These are phyloP conservation scores for Oithona nana DNA, from an alignment of 2,888 invertebrate genomes.

Conservation along the genomic window DNA sequence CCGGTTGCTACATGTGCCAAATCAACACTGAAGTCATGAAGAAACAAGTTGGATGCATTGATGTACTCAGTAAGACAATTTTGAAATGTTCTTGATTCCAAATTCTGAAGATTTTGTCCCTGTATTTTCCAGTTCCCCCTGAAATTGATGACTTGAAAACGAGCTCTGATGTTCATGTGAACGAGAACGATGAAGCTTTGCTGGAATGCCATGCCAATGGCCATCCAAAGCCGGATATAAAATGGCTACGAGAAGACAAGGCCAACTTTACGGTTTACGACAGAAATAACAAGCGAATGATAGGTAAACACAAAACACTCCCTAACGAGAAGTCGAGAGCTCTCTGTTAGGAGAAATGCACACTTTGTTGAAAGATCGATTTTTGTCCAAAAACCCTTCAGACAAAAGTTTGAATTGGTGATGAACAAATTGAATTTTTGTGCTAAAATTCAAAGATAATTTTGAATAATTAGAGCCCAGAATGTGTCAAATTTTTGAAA, in stretches of 20 bases:
- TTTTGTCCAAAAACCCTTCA: no score
- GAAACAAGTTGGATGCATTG: constrained; percentile 66
- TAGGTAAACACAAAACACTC: no score
- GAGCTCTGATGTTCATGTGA: constrained; percentile 49
- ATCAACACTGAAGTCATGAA: constrained; percentile 73
- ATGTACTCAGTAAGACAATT: constrained; percentile 53
- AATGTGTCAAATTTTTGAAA: no score
- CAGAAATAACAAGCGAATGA: background rate
- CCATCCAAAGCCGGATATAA: constrained; percentile 45
- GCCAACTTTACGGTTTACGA: constrained; percentile 31
- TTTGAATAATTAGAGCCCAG: no score
- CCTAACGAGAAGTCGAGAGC: no score
- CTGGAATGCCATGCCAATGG: constrained; percentile 52
- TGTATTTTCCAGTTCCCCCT: constrained; percentile 43
- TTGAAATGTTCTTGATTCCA: background rate
- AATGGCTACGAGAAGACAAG: constrained; percentile 42
- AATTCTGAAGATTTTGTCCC: background rate
- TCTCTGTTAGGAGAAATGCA: no score
- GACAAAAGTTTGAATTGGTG: no score
- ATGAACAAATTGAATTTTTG: no score
- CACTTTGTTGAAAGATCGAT: no score
- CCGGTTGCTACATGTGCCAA: constrained; percentile 80
- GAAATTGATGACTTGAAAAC: constrained; percentile 57
- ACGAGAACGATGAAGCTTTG: constrained; percentile 53
- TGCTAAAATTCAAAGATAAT: no score